These are phyloP conservation scores for Idaea straminata DNA, from an alignment of 2,888 invertebrate species.

Conservation along the genomic window DNA sequence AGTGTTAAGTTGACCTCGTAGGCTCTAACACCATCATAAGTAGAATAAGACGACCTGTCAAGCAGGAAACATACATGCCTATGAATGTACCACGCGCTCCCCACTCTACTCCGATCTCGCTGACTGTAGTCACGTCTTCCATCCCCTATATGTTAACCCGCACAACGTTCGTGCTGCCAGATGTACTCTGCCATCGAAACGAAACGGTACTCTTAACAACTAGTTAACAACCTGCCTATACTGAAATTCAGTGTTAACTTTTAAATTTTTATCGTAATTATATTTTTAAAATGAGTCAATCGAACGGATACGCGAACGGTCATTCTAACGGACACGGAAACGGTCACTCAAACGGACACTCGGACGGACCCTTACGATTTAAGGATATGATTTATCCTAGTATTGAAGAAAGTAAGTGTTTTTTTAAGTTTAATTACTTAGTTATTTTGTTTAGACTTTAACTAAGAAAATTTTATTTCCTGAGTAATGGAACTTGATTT, in stretches of 20 bases:
- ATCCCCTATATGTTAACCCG: constrained; percentile 2
- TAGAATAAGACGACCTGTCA: neutral
- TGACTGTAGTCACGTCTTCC: neutral
- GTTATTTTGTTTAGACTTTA: neutral
- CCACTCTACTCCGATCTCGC: neutral
- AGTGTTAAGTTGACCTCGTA: too few species aligned
- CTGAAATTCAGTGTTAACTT: neutral
- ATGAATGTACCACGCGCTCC: neutral
- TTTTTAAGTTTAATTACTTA: neutral
- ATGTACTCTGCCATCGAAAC: neutral
- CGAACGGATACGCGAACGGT: constrained; percentile 10
- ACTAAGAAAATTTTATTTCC: neutral
- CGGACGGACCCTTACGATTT: neutral
- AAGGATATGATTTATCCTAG: neutral
- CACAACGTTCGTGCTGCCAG: neutral
- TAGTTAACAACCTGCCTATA: neutral
- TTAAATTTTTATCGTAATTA: neutral
- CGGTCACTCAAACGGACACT: constrained; percentile 8
- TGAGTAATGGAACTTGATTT: too few species aligned
- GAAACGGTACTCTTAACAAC: neutral
- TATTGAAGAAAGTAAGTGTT: neutral
- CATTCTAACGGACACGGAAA: constrained; percentile 10
- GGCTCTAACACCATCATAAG: too few species aligned
- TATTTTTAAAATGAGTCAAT: constrained; percentile 3
- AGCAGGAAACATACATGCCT: neutral